These are phyloP conservation scores for Petrocephalus schoutedeni DNA, from an alignment of 2,797 vertebrate species.

Conservation along the genomic window DNA sequence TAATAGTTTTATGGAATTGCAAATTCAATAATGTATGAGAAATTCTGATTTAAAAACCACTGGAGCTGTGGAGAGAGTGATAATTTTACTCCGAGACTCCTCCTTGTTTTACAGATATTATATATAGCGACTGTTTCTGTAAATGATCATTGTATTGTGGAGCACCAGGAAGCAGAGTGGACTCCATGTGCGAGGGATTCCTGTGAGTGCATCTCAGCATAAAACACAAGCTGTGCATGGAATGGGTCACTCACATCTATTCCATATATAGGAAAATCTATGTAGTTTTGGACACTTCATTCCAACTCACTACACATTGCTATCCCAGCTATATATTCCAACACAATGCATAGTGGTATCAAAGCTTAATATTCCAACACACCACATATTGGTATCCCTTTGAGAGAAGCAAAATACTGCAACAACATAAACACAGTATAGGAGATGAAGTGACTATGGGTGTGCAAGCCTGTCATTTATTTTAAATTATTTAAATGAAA, in stretches of 20 bases:
- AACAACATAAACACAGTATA: background rate
- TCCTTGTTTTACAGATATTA: background rate
- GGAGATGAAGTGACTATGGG: background rate
- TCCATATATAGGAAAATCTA: background rate
- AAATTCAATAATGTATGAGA: background rate
- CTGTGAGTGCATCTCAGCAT: background rate
- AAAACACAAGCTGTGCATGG: background rate
- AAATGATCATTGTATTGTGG: background rate
- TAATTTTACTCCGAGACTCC: background rate
- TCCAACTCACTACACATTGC: background rate
- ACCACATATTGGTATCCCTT: background rate
- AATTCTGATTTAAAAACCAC: background rate
- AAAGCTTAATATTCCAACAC: too few relatives aligned
- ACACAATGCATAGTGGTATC: too few relatives aligned
- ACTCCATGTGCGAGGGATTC: background rate
- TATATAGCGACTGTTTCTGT: background rate
- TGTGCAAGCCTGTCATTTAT: background rate
- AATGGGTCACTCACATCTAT: background rate
- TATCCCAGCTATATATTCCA: too few relatives aligned
- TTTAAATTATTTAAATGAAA: background rate
- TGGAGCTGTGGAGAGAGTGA: background rate
- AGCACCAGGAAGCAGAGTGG: background rate
- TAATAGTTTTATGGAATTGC: background rate
- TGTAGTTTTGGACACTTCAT: background rate
- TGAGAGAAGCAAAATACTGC: background rate